These are phyloP conservation scores for Rallus limicola DNA, from an alignment of 2,113 vertebrate genomes.

Conservation along the genomic window DNA sequence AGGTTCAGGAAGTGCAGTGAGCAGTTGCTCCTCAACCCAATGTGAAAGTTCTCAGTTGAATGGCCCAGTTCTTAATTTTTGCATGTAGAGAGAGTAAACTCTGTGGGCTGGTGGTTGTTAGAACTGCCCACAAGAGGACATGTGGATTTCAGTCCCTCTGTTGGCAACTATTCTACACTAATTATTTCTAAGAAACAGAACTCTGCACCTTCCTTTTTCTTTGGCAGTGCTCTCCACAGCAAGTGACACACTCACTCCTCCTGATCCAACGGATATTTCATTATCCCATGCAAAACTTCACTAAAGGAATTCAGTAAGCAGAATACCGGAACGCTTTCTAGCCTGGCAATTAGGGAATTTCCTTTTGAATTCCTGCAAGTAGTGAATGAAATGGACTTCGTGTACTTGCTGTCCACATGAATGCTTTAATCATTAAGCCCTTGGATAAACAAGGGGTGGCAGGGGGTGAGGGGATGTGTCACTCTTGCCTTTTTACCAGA, in stretches of 20 bases:
- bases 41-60: background rate
- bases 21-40: background rate
- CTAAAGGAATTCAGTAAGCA: background rate
- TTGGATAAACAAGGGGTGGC: background rate
- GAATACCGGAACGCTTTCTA: background rate
- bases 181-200: background rate
- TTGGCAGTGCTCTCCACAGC: background rate
- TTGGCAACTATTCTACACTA: background rate
- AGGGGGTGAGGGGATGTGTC: background rate
- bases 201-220: background rate
- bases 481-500: background rate
- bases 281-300: background rate
- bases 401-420: background rate
- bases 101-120: background rate
- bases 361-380: background rate
- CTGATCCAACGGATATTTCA: background rate
- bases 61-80: background rate
- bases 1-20: background rate
- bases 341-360: background rate
- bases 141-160: background rate
- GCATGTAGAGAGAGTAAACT: background rate
- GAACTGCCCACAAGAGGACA: background rate
- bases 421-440: slow-evolving; percentile 2
- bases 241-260: background rate
- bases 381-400: background rate